Base-by-base conservation (phyloP, 2,888 invertebrate species). In the Onchidella celtica region DNA sequence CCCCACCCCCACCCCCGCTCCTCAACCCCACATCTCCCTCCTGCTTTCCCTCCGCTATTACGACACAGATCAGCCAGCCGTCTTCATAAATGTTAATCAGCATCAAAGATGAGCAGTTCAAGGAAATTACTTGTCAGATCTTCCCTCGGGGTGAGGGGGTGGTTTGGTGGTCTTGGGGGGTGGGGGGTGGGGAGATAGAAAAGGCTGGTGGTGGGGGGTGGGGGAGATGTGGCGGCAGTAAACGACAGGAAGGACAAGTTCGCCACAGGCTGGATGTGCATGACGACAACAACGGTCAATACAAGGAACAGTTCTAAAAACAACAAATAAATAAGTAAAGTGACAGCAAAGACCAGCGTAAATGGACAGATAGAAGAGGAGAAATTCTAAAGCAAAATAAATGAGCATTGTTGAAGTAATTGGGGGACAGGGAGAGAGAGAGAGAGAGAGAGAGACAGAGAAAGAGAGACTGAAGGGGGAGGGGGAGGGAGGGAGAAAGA, bases 71-170 rank as follows among this genome's bases (percentile, higher is more conserved):
- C n/a, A n/a, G n/a, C n/a, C n/a, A 32, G 70, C 40, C 55, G 55
- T 55, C 55, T 59, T 73, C 61, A 73, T 73, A 73, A 73, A 59
- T 73, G 73, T 61, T 73, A 73, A 73, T 61, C 36, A 36, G 27
- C n/a, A n/a, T n/a, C 59, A 38, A 61, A 40, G 32, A 73, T n/a
- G 73, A 14, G 70, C 47, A 29, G 70, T 32, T 55, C 70, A 55
- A 55, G 70, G 70, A 70, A 70, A 70, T 70, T 55, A 32, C 70
- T 55, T 55, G 70, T 70, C 70, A 70, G 47, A 32, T 27, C 6
- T 55, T 27, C 21, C 47, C n/a, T n/a, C n/a, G 34, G 36, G 4
- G 73, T 34, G 38, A 21, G 38, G 24, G 24, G 38, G n/a, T 61
- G 59, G 59, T 40, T 24, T 27, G 36, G 59, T 14, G 24, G 34